Conservation (phyloP, 2,113 vertebrate genomes). For the Phylloscopus trochilus region DNA sequence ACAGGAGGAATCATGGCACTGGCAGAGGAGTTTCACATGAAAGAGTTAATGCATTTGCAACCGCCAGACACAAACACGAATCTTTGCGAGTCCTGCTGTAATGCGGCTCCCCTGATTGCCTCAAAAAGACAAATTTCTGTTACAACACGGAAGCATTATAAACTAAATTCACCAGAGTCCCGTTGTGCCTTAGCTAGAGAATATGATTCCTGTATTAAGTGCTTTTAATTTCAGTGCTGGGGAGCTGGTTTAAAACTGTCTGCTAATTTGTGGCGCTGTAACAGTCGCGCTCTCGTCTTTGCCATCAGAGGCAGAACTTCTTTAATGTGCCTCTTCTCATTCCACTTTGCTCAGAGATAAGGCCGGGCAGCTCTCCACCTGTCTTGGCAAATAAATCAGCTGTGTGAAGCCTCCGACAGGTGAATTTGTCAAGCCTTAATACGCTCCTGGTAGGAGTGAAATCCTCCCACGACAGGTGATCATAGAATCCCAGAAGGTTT, state of each 20-base stretch:
- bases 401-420: background rate
- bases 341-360: background rate
- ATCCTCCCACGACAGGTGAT: background rate
- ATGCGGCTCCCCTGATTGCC: constrained; percentile 58
- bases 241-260: constrained; percentile 45
- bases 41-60: constrained; percentile 31
- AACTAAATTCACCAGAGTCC: constrained; percentile 60
- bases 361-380: constrained; percentile 13
- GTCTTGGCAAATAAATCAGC: constrained; percentile 43
- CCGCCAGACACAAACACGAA: constrained; percentile 3
- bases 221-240: constrained; percentile 65
- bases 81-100: constrained; percentile 55
- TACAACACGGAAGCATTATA: constrained; percentile 51
- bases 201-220: constrained; percentile 66
- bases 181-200: constrained; percentile 54
- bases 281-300: background rate
- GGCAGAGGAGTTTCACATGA: background rate
- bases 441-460: background rate
- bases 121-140: constrained; percentile 59
- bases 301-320: constrained; percentile 19
- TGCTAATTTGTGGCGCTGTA: constrained; percentile 24
- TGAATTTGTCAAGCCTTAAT: constrained; percentile 37
- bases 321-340: constrained; percentile 11
- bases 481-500: background rate
- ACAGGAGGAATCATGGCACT: background rate